Evolutionary conservation across 2,113 vertebrate genomes (phyloP).

Genomic region (Eulemur macaco): DNA sequence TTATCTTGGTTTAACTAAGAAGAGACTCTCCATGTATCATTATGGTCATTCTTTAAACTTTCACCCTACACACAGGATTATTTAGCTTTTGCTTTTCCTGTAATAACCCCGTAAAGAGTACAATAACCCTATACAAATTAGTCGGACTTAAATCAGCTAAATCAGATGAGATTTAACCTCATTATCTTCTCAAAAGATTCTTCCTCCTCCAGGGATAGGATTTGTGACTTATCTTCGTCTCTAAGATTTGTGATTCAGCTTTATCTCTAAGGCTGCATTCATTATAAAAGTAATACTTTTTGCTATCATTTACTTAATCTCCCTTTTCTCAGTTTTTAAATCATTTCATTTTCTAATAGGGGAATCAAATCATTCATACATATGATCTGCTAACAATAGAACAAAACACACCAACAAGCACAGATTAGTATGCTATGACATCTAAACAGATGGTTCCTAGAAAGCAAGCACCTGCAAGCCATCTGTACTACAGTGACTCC

Average conservation of each 20-base stretch:
- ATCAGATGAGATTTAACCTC: background rate
- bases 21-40: background rate
- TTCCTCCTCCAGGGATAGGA: background rate
- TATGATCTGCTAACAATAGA: background rate
- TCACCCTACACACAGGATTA: background rate
- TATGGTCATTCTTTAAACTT: background rate
- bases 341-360: background rate
- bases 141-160: background rate
- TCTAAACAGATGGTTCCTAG: background rate
- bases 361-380: background rate
- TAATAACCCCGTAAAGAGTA: background rate
- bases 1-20: background rate
- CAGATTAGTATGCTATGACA: background rate
- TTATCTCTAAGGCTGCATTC: background rate
- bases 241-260: background rate
- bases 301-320: background rate
- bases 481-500: background rate
- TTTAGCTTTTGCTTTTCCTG: background rate
- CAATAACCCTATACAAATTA: background rate
- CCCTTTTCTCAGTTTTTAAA: background rate
- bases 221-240: too few species aligned
- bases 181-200: background rate
- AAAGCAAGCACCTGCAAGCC: constrained; percentile 1
- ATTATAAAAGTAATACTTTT: background rate
- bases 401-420: background rate